Evolutionary conservation across 2,797 vertebrate species (phyloP).

Genomic region (Clarias platycephalus): DNA sequence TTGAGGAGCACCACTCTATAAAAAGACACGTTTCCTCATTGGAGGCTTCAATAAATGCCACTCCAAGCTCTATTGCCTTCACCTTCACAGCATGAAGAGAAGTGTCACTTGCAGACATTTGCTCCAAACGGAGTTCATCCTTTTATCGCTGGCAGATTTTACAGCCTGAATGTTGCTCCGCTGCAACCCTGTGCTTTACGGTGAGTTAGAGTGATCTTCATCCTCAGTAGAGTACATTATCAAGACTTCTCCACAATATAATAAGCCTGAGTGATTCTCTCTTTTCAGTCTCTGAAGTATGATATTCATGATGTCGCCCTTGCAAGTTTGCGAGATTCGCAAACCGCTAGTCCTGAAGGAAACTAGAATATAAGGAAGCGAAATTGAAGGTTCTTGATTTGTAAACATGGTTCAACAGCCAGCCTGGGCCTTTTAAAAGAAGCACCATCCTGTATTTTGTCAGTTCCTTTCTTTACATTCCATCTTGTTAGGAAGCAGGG

Average conservation of each 20-base stretch:
- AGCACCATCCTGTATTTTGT: too few relatives aligned
- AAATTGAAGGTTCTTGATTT: background rate
- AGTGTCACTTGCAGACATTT: background rate
- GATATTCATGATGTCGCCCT: background rate
- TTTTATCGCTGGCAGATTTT: background rate
- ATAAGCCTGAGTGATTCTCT: background rate
- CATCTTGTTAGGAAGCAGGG: too few relatives aligned
- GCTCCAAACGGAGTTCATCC: background rate
- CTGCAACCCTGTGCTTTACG: background rate
- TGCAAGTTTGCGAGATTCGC: background rate
- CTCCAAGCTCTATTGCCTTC: background rate
- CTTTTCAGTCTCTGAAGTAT: background rate
- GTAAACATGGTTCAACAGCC: background rate
- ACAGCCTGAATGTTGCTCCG: background rate
- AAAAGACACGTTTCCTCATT: slow-evolving; percentile 3
- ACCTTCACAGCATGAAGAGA: background rate
- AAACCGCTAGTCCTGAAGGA: background rate
- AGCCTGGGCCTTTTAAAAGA: background rate
- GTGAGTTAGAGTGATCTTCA: background rate
- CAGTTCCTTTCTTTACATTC: too few relatives aligned
- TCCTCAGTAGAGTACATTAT: background rate
- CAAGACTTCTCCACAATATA: background rate
- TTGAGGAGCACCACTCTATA: slow-evolving; percentile 1
- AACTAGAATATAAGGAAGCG: background rate
- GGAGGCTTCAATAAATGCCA: background rate